A percentile compares a stretch with the other conserved stretches of the same genome.
phyloP scores from a whole-genome alignment of 1,140 invertebrate genomes.

The Formica exsecta region DNA sequence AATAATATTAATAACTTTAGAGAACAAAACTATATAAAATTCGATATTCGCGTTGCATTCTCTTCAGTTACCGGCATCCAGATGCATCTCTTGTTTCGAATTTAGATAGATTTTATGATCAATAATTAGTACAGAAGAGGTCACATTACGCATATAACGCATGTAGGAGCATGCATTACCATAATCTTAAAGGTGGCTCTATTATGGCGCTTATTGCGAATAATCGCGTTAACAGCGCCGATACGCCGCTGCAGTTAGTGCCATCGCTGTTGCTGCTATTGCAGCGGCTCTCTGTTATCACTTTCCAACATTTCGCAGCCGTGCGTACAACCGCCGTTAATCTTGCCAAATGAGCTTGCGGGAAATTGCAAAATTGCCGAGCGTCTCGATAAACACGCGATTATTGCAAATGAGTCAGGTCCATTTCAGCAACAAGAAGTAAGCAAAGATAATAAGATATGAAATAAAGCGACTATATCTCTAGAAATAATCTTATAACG shows the following conservation, averaged over 20 bases:
- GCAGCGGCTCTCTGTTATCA: slow-evolving; percentile 58
- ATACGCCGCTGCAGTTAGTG: slow-evolving; percentile 24
- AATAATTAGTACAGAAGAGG: slow-evolving; percentile 71
- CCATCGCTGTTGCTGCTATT: background rate
- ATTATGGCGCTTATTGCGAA: slow-evolving; percentile 75
- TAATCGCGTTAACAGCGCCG: slow-evolving; percentile 77
- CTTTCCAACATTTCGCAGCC: slow-evolving; percentile 66
- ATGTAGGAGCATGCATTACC: slow-evolving; percentile 69
- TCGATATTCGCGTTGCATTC: background rate
- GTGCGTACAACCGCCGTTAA: slow-evolving; percentile 60
- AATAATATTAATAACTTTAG: background rate
- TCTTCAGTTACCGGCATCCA: background rate
- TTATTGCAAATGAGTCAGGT: slow-evolving; percentile 1
- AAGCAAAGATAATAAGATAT: background rate
- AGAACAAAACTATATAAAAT: background rate
- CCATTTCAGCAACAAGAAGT: background rate
- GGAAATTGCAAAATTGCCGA: slow-evolving; percentile 62
- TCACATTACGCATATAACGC: slow-evolving; percentile 65
- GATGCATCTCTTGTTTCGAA: slow-evolving; percentile 8
- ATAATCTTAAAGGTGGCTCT: slow-evolving; percentile 75
- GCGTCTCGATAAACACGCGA: slow-evolving; percentile 12
- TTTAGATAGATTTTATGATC: slow-evolving; percentile 78
- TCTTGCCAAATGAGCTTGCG: slow-evolving; percentile 59
- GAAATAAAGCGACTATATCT: background rate
- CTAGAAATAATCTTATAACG: background rate